Evolutionary conservation across 2,797 vertebrate genomes (phyloP).

Genomic region (Poeciliopsis infans): DNA sequence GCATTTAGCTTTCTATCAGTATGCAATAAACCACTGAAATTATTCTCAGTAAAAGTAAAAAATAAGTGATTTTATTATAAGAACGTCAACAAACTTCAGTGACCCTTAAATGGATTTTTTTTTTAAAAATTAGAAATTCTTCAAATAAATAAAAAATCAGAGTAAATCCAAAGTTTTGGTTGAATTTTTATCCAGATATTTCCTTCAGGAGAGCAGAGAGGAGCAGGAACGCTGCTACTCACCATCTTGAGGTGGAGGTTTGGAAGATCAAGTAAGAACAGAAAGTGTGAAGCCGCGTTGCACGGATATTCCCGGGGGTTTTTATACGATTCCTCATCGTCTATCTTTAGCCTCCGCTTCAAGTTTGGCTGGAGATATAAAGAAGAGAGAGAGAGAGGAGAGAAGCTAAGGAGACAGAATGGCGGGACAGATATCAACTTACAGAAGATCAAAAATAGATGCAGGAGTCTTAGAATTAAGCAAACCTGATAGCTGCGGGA

Average conservation of each 20-base stretch:
- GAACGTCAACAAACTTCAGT: constrained; percentile 29
- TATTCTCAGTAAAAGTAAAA: neutral
- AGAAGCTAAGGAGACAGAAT: constrained; percentile 72
- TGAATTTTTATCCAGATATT: constrained; percentile 30
- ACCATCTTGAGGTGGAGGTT: constrained; percentile 82
- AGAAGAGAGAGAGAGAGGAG: constrained; percentile 58
- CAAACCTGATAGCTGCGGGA: constrained; percentile 80
- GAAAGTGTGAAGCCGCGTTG: constrained; percentile 80
- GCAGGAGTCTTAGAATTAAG: constrained; percentile 83
- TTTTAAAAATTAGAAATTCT: neutral
- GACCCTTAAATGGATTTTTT: constrained; percentile 12
- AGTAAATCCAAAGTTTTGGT: constrained; percentile 49
- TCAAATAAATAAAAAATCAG: constrained; percentile 10
- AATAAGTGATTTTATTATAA: constrained; percentile 10
- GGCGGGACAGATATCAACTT: constrained; percentile 75
- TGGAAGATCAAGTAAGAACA: constrained; percentile 80
- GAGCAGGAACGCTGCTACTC: constrained; percentile 71
- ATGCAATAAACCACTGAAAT: constrained; percentile 11
- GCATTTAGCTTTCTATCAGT: too few relatives aligned
- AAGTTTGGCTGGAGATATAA: constrained; percentile 82
- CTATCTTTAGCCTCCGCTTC: constrained; percentile 84
- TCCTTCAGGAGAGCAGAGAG: constrained; percentile 49
- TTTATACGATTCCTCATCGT: constrained; percentile 75
- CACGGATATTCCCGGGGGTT: constrained; percentile 63
- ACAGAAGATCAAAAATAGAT: constrained; percentile 83